Percentiles rank a stretch among this genome's conserved stretches.
Conservation (phyloP, 2,888 invertebrate species). For the Scrobipalpa costella region DNA sequence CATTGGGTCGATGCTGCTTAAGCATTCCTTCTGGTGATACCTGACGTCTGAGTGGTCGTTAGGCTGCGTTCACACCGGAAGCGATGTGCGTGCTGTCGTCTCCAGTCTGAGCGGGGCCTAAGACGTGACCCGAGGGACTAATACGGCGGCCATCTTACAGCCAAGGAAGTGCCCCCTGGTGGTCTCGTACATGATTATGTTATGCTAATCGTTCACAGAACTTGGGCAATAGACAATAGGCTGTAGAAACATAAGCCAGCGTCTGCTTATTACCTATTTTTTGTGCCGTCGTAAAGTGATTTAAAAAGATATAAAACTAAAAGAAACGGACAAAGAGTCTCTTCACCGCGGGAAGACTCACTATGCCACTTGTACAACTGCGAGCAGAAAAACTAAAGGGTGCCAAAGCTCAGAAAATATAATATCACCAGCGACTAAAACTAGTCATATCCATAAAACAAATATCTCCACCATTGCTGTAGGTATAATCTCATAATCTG, state of each 20-base stretch:
- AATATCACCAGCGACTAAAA: too few relatives aligned
- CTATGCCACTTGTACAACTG: too few relatives aligned
- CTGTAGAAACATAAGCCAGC: background rate
- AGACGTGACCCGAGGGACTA: constrained; percentile 65
- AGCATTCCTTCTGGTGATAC: constrained; percentile 27
- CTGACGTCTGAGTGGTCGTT: constrained; percentile 19
- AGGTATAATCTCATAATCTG: background rate
- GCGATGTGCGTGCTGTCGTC: constrained; percentile 68
- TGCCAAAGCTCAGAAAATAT: too few relatives aligned
- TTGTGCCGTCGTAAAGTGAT: too few relatives aligned
- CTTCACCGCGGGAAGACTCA: too few relatives aligned
- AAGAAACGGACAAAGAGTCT: too few relatives aligned
- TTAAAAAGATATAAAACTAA: too few relatives aligned
- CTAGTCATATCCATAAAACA: too few relatives aligned
- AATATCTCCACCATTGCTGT: background rate
- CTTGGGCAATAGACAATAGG: background rate
- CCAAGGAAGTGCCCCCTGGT: constrained; percentile 39
- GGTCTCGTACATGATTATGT: constrained; percentile 24
- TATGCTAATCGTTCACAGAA: constrained; percentile 26
- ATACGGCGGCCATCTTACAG: constrained; percentile 43
- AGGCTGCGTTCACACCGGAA: constrained; percentile 59
- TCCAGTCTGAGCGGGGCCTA: constrained; percentile 53
- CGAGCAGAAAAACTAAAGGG: too few relatives aligned
- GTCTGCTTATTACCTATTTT: background rate
- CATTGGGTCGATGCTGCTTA: constrained; percentile 30